Evolutionary conservation across 2,888 invertebrate species (phyloP), one percentile per base, ranked within the genome.

Genomic region (Schizaphis graminum): DNA sequence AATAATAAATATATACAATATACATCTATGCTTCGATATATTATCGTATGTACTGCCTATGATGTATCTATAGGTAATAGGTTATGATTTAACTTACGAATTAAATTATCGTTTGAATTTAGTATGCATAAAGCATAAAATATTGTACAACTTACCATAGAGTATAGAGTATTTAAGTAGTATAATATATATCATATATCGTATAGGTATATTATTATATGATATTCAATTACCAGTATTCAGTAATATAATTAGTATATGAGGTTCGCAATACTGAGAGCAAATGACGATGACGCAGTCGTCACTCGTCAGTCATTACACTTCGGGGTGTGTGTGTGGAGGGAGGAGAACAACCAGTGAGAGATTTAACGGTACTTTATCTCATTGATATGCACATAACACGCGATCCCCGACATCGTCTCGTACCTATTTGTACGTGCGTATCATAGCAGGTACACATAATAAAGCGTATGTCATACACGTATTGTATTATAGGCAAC

Each of bases 371-470:
- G 77, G 53, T 77, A 91, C 35, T 91, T 67, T 35, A 91, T 77
- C 91, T 91, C 91, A 91, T 91, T 91, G 24, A 77, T 91, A 91
- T 91, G 49, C 91, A 26, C 49, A 26, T 4, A 47, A 47, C 61
- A 90, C 35, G 35, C 67, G 24, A n/a, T 90, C 5, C 26, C n/a
- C 67, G 35, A 44, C 44, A 91, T 28, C 90, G 90, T 28, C 49
- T 41, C 28, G 77, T 49, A 77, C 24, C 21, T 90, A 13, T 44
- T 44, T 85, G 26, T 85, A 85, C 26, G 41, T 26, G 28, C 13
- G 57, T 77, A 3, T 35, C 67, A 77, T 77, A 41, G 35, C 77
- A 77, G 77, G 35, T 77, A 67, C 35, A 77, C 77, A 35, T 8
- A 77, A 77, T 21, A 21, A 11, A 11, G 35, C 21, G 35, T 77